Evolutionary conservation across 1,140 invertebrate species (phyloP).

Genomic region (Charaxes varanes): DNA sequence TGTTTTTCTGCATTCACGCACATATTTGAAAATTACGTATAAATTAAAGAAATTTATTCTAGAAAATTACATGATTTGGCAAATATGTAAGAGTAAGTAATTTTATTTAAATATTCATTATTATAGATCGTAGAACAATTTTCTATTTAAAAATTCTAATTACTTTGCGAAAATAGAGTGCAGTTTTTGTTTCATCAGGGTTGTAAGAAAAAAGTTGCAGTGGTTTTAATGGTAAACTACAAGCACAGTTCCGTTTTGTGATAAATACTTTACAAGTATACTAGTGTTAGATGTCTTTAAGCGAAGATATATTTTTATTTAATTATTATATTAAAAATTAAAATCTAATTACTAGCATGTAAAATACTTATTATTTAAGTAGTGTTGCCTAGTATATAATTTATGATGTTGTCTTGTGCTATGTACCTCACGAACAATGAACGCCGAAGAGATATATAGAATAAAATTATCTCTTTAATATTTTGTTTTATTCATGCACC

Average conservation of each 20-base stretch:
- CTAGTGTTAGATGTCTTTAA: slow-evolving; percentile 14
- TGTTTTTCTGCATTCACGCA: too few relatives aligned
- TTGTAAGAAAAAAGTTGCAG: slow-evolving; percentile 1
- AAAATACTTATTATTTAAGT: slow-evolving; percentile 19
- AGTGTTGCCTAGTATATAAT: slow-evolving; percentile 27
- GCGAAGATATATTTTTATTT: slow-evolving; percentile 21
- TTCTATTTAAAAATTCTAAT: neutral
- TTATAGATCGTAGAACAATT: neutral
- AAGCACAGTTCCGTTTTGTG: slow-evolving; percentile 26
- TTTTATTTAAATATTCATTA: neutral
- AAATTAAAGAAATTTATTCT: too few relatives aligned
- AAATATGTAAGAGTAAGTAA: neutral
- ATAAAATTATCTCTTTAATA: slow-evolving; percentile 13
- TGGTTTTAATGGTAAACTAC: slow-evolving; percentile 10
- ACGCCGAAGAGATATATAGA: slow-evolving; percentile 18
- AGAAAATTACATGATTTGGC: too few relatives aligned
- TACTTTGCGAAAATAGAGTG: neutral
- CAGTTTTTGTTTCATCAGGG: neutral
- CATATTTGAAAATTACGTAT: too few relatives aligned
- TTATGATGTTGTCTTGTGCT: slow-evolving; percentile 30
- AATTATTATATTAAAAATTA: too few relatives aligned
- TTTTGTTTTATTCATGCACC: slow-evolving; percentile 7
- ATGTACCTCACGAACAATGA: slow-evolving; percentile 20
- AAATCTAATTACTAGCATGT: slow-evolving; percentile 19
- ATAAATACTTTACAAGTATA: slow-evolving; percentile 25